Percentiles rank a stretch among this genome's conserved stretches.
Conservation (phyloP, 2,888 invertebrate species). For the Apamea crenata region DNA sequence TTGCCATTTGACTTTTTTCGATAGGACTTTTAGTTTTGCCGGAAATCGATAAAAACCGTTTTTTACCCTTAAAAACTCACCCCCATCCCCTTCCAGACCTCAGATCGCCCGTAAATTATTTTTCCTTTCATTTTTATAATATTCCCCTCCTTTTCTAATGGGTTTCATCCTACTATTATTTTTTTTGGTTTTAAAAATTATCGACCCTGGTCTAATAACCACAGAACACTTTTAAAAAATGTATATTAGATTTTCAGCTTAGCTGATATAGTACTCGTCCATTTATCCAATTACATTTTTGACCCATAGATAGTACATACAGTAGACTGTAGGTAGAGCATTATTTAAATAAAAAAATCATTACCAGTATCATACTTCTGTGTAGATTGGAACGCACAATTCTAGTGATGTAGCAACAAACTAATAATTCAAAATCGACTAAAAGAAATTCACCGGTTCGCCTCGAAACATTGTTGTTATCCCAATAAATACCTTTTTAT, state of each 20-base stretch:
- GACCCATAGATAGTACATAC: neutral
- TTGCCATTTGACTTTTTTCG: no score
- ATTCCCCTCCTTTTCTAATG: no score
- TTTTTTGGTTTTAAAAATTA: no score
- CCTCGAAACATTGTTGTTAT: rapidly evolving
- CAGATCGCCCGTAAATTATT: no score
- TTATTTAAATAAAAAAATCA: neutral
- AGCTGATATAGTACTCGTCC: neutral
- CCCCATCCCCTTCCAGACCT: no score
- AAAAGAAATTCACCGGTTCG: neutral
- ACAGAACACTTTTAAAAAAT: no score
- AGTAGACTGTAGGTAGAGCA: neutral
- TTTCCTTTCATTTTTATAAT: no score
- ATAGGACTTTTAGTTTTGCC: no score
- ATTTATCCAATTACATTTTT: neutral
- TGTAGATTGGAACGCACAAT: slow-evolving; percentile 14
- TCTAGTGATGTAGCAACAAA: slow-evolving; percentile 21
- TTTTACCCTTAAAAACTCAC: no score
- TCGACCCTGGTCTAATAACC: no score
- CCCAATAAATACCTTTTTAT: neutral
- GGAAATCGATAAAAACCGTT: no score
- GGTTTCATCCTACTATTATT: no score
- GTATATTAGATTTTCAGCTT: neutral
- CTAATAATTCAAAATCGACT: slow-evolving; percentile 10
- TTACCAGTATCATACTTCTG: neutral